Evolutionary conservation across 2,113 vertebrate genomes (phyloP).

Genomic region (Bos indicus): DNA sequence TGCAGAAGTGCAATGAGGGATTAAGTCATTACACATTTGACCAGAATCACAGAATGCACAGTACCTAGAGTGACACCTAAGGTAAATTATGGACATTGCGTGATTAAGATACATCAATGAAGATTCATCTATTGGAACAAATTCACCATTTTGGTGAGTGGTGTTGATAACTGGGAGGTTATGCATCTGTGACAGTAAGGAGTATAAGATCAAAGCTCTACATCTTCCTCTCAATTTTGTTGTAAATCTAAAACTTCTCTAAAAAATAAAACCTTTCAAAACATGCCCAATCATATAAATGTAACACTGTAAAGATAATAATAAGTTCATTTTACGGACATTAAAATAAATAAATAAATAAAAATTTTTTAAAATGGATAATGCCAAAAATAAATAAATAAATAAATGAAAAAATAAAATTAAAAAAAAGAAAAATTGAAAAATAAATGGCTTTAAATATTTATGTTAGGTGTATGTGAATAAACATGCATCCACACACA

Average conservation of each 20-base stretch:
- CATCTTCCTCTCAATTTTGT: background rate
- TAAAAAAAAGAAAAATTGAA: background rate
- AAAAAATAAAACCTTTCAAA: background rate
- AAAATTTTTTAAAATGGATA: too few species aligned
- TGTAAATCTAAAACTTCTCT: background rate
- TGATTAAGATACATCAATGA: background rate
- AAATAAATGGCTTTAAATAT: background rate
- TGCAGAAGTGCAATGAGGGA: background rate
- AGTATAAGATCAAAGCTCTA: background rate
- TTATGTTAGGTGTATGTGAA: too few species aligned
- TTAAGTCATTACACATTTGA: background rate
- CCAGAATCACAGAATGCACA: too few species aligned
- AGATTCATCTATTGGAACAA: background rate
- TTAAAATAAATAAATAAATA: background rate
- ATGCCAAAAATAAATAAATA: too few species aligned
- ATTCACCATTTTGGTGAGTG: background rate
- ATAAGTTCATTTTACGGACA: background rate
- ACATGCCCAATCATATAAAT: background rate
- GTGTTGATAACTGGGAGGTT: background rate
- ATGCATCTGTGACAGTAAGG: background rate
- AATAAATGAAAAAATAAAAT: too few species aligned
- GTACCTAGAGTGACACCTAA: background rate
- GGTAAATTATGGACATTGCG: background rate
- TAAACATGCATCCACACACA: background rate
- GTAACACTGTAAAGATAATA: background rate